phyloP scores from a whole-genome alignment of 2,888 invertebrate species.

The Meganola albula region DNA sequence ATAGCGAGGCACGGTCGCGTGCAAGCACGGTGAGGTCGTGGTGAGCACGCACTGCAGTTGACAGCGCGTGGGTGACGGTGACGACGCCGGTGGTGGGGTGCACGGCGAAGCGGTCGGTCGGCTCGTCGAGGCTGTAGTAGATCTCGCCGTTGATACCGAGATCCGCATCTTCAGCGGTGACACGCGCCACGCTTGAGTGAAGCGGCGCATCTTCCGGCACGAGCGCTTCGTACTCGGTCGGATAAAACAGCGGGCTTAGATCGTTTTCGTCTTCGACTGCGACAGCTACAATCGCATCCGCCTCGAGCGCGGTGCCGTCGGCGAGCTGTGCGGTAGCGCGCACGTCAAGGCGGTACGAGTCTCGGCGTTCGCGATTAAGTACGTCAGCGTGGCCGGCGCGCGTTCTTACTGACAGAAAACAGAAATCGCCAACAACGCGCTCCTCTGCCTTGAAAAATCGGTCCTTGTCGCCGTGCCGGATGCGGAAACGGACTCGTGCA shows the following conservation, averaged over 20 bases:
- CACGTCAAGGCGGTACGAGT: slow-evolving; percentile 87
- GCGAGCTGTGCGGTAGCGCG: slow-evolving; percentile 78
- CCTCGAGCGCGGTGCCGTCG: slow-evolving; percentile 79
- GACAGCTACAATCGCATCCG: slow-evolving; percentile 84
- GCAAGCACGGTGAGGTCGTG: slow-evolving; percentile 90
- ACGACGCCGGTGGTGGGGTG: slow-evolving; percentile 95
- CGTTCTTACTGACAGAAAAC: slow-evolving; percentile 93
- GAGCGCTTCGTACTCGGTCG: slow-evolving; percentile 90
- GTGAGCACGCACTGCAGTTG: slow-evolving; percentile 82
- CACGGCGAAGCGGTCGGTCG: slow-evolving; percentile 91
- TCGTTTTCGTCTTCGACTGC: slow-evolving; percentile 91
- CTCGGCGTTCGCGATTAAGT: slow-evolving; percentile 94
- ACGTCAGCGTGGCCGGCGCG: slow-evolving; percentile 92
- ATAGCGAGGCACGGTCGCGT: slow-evolving; percentile 87
- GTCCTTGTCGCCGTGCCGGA: slow-evolving; percentile 91
- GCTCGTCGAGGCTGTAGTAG: slow-evolving; percentile 93
- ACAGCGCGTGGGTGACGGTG: slow-evolving; percentile 86
- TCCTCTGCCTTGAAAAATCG: slow-evolving; percentile 96
- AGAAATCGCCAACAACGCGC: slow-evolving; percentile 93
- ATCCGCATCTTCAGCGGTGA: slow-evolving; percentile 96
- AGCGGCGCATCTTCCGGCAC: slow-evolving; percentile 92
- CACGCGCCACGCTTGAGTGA: slow-evolving; percentile 87
- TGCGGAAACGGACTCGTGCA: slow-evolving; percentile 85
- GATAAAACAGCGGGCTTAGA: slow-evolving; percentile 94
- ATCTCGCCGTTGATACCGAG: slow-evolving; percentile 97